Base-by-base conservation (phyloP, 2,113 vertebrate genomes). In the Trichechus manatus region DNA sequence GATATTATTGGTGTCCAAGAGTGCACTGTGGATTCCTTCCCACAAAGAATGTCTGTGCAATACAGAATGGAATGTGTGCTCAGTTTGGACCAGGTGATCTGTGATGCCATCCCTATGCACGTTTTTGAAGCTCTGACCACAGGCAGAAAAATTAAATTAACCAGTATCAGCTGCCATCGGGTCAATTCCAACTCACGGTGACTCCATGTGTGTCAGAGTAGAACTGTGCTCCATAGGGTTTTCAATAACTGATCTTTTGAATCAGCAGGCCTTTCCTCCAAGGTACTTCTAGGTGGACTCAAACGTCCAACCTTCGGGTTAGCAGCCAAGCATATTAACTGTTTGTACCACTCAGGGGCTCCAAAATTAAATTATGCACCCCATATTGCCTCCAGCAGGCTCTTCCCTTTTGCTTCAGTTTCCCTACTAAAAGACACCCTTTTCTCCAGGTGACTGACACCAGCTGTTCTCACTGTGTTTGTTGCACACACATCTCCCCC, bases 391-490 rank as follows among this genome's bases (percentile, higher is more conserved):
- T 33, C 63, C 86, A 50, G n/a, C 15, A n/a, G 47, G 50, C 9
- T 36, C 70, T 89, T 95, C 75, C 59, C 53, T 80, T 97, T 82
- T 59, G n/a, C 87, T 89, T 89, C 47, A 29, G 42, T 64, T 89
- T 87, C 75, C 83, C 70, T 11, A 78, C 23, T 13, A 27, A 39
- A 33, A 93, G 15, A 68, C 6, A 85, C 0, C 14, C 36, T 68
- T 72, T 50, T 44, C 75, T 88, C 66, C 8, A 0, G 7, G 61
- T 47, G 5, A 13, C n/a, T 31, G 80, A n/a, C 79, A 17, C 2
- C 1, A 4, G 5, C 89, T 6, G 9, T 68, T 86, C 89, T 64
- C 29, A 31, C 27, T 29, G 9, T 9, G 4, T 78, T 59, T 29
- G 44, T 56, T 53, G 25, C 22, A 89, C 5, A 23, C 1, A 56